A percentile compares a stretch with the other conserved stretches of the same genome.
phyloP scores from a whole-genome alignment of 2,113 vertebrate genomes.

The Phycodurus eques region DNA sequence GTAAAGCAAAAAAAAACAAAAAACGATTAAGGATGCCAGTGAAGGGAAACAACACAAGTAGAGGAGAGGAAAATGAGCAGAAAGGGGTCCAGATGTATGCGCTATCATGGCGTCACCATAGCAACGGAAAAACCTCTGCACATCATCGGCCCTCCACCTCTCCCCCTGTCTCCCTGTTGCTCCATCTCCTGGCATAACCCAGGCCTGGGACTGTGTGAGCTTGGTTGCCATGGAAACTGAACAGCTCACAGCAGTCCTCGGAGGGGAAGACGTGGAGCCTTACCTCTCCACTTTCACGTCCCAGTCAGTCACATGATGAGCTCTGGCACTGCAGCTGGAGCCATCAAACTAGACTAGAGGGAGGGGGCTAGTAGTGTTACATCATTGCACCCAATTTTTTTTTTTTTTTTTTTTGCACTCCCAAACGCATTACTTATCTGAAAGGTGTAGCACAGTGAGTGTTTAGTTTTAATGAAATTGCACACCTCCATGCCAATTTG shows the following conservation, averaged over 20 bases:
- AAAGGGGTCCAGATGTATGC: conserved; percentile 5
- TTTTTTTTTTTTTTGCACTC: neutral
- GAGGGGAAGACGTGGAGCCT: conserved; percentile 46
- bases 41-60: neutral
- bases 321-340: conserved; percentile 43
- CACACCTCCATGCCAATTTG: neutral
- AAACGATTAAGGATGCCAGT: neutral
- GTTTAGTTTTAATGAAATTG: neutral
- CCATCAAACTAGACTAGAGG: conserved; percentile 2
- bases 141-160: conserved; percentile 27
- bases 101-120: conserved; percentile 42
- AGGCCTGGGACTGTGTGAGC: conserved; percentile 46
- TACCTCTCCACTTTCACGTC: conserved; percentile 69
- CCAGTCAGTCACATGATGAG: conserved; percentile 46
- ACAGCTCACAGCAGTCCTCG: conserved; percentile 55
- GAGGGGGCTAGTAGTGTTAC: neutral
- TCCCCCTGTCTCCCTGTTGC: conserved; percentile 2
- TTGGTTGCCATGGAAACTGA: conserved; percentile 70
- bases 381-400: conserved; percentile 1
- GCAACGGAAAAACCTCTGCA: conserved; percentile 49
- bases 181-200: conserved; percentile 50
- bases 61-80: neutral
- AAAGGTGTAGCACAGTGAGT: neutral
- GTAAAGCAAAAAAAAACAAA: neutral
- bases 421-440: neutral